These are phyloP conservation scores for Apodemus speciosus DNA, from an alignment of 2,113 vertebrate species.

Conservation along the genomic window DNA sequence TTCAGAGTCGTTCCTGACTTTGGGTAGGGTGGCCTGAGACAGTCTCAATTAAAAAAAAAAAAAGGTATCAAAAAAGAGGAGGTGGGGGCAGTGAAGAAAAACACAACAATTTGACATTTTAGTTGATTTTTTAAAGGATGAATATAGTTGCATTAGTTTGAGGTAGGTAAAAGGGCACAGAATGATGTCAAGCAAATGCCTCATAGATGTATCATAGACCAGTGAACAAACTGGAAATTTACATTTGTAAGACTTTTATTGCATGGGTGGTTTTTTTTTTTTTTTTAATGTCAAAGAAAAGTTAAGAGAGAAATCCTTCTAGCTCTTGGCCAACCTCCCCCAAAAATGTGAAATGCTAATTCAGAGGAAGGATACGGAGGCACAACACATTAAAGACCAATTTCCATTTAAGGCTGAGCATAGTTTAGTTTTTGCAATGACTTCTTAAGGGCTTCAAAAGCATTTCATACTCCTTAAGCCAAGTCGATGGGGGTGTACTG, in stretches of 20 bases:
- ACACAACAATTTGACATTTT: neutral
- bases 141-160: constrained; percentile 7
- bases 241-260: constrained; percentile 54
- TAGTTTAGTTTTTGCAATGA: neutral
- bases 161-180: neutral
- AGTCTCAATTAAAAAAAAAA: neutral
- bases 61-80: neutral
- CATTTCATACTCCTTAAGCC: neutral
- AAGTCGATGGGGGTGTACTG: neutral
- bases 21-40: neutral
- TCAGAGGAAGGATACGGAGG: neutral
- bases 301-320: constrained; percentile 31
- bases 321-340: neutral
- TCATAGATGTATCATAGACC: constrained; percentile 33
- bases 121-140: constrained; percentile 51
- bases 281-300: constrained; percentile 22
- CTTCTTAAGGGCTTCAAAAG: neutral
- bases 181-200: constrained; percentile 11
- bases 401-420: neutral
- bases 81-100: neutral
- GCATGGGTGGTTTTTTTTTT: neutral
- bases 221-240: constrained; percentile 62
- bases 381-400: neutral
- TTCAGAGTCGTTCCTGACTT: neutral
- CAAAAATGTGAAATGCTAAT: neutral